These are phyloP conservation scores for Spea hammondii DNA, from an alignment of 2,797 vertebrate genomes.

Conservation along the genomic window DNA sequence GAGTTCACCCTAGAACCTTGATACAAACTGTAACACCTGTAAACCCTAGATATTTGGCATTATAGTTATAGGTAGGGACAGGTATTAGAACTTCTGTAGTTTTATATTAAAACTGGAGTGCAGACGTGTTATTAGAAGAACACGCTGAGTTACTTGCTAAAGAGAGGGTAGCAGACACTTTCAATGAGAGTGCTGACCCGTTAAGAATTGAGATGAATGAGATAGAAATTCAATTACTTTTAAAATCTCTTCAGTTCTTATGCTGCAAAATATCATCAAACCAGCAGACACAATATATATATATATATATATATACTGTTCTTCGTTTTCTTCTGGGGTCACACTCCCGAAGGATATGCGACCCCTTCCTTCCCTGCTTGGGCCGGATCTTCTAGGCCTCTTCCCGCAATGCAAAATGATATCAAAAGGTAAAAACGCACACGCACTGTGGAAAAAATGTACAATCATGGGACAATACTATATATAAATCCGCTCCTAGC, in stretches of 20 bases:
- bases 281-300: not conserved
- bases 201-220: conserved; percentile 47
- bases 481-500: too few relatives aligned
- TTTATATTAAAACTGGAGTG: not conserved
- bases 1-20: too few relatives aligned
- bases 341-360: too few relatives aligned
- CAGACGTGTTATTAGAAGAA: conserved; percentile 9
- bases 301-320: not conserved
- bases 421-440: too few relatives aligned
- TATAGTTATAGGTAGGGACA: not conserved
- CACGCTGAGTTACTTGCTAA: conserved; percentile 31
- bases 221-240: conserved; percentile 50
- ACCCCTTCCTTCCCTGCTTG: too few relatives aligned
- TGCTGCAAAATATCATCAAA: conserved; percentile 26
- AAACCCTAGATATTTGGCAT: not conserved
- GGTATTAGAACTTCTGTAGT: conserved; percentile 13
- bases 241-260: conserved; percentile 43
- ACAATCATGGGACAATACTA: too few relatives aligned
- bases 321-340: too few relatives aligned
- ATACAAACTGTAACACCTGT: too few relatives aligned
- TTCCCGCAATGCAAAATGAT: too few relatives aligned
- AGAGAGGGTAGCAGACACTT: conserved; percentile 11
- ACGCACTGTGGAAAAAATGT: too few relatives aligned
- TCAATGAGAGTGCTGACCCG: conserved; percentile 33
- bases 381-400: too few relatives aligned